phyloP scores from a whole-genome alignment of 1,140 invertebrate species.

The Euwallacea similis region DNA sequence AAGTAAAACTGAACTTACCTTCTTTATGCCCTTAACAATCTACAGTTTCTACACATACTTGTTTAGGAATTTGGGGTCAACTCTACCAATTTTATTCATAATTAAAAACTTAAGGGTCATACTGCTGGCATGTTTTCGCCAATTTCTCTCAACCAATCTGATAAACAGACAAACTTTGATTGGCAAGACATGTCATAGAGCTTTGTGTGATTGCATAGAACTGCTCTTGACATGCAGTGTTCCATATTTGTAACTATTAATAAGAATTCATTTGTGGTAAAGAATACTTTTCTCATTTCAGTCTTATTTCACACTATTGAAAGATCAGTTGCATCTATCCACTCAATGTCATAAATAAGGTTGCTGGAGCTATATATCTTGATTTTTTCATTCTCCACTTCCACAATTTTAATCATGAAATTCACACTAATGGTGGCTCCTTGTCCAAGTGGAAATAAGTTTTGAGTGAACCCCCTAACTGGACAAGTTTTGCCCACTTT shows the following conservation, averaged over 20 bases:
- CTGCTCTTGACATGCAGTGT: constrained; percentile 96
- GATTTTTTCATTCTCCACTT: constrained; percentile 97
- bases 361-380: constrained; percentile 70
- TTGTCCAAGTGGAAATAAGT: constrained; percentile 93
- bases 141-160: constrained; percentile 94
- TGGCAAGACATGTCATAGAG: constrained; percentile 97
- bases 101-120: constrained; percentile 93
- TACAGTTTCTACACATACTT: constrained; percentile 93
- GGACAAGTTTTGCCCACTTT: constrained; percentile 94
- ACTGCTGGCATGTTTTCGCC: constrained; percentile 93
- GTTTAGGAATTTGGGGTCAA: constrained; percentile 90
- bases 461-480: constrained; percentile 87
- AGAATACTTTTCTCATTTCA: not conserved
- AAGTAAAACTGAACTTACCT: constrained; percentile 53
- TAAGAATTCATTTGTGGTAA: constrained; percentile 32
- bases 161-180: constrained; percentile 93
- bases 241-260: constrained; percentile 94
- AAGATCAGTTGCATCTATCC: not conserved
- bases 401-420: constrained; percentile 99
- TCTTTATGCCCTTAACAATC: constrained; percentile 90
- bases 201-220: constrained; percentile 98
- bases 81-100: constrained; percentile 94
- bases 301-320: not conserved
- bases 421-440: constrained; percentile 99
- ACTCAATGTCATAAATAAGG: not conserved